phyloP scores from a whole-genome alignment of 2,797 vertebrate species.

The Synaphobranchus kaupii region DNA sequence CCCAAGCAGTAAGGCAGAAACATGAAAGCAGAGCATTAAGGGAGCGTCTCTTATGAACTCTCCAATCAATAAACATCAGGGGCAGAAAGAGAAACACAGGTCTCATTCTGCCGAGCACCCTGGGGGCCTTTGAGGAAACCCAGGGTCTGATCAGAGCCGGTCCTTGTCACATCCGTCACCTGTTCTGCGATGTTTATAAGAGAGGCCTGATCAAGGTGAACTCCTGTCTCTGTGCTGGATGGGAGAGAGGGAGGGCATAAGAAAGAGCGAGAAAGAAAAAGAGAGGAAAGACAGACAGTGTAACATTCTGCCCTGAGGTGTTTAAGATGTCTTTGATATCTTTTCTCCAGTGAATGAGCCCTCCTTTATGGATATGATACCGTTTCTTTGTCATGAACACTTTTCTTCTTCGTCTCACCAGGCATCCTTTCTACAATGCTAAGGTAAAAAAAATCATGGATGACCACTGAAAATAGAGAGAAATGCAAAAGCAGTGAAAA shows the following conservation, averaged over 20 bases:
- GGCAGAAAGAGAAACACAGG: constrained; percentile 62
- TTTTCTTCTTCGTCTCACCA: background rate
- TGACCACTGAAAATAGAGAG: too few relatives aligned
- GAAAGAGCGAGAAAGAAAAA: background rate
- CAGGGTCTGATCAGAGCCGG: constrained; percentile 56
- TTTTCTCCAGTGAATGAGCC: background rate
- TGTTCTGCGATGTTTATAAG: constrained; percentile 67
- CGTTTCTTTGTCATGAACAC: background rate
- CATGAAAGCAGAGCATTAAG: constrained; percentile 94
- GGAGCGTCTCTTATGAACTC: constrained; percentile 86
- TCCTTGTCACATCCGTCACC: constrained; percentile 68
- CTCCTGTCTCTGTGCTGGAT: constrained; percentile 32
- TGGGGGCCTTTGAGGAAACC: constrained; percentile 60
- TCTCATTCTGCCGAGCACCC: constrained; percentile 64
- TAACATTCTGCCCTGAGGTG: background rate
- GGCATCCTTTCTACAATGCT: background rate
- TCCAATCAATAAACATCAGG: constrained; percentile 96
- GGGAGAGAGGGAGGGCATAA: constrained; percentile 1
- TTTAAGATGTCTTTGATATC: constrained; percentile 11
- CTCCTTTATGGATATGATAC: constrained; percentile 19
- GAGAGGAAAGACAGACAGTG: background rate
- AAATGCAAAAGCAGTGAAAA: background rate
- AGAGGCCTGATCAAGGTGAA: constrained; percentile 65
- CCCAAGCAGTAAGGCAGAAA: constrained; percentile 87
- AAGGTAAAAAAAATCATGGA: background rate